Conservation (phyloP, 1,140 invertebrate genomes). For the Geopemphigus sp. region DNA sequence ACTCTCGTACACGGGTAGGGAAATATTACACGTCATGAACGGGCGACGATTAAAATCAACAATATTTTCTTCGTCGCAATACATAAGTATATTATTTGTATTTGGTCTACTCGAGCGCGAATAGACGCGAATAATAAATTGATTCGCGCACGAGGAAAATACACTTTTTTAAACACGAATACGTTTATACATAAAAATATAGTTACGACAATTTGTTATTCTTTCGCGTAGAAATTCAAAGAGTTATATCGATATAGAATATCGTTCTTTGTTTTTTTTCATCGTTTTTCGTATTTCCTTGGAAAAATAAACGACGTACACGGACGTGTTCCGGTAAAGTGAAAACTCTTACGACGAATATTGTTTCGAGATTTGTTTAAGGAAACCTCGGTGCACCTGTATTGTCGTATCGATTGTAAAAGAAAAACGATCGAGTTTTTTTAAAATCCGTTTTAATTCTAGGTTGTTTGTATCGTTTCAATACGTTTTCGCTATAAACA, state of each 20-base stretch:
- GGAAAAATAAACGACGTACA: neutral
- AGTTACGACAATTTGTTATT: neutral
- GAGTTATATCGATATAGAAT: neutral
- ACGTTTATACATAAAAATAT: neutral
- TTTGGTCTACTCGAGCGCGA: neutral
- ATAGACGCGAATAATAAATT: neutral
- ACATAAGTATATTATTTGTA: neutral
- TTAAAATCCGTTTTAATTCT: too few relatives aligned
- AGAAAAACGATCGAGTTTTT: too few relatives aligned
- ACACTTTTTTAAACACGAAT: neutral
- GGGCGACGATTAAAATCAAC: conserved; percentile 9
- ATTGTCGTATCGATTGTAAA: too few relatives aligned
- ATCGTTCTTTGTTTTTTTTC: too few relatives aligned
- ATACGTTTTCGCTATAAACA: too few relatives aligned
- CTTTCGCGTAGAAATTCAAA: neutral
- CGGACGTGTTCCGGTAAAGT: too few relatives aligned
- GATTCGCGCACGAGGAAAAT: neutral
- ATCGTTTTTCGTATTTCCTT: neutral
- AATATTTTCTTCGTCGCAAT: neutral
- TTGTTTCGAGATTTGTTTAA: too few relatives aligned
- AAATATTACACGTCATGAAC: neutral
- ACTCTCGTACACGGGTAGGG: neutral
- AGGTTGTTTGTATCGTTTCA: too few relatives aligned
- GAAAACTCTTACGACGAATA: too few relatives aligned
- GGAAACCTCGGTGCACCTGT: too few relatives aligned